These are phyloP conservation scores for Rhinichthys klamathensis DNA, from an alignment of 2,113 vertebrate species.

Conservation along the genomic window DNA sequence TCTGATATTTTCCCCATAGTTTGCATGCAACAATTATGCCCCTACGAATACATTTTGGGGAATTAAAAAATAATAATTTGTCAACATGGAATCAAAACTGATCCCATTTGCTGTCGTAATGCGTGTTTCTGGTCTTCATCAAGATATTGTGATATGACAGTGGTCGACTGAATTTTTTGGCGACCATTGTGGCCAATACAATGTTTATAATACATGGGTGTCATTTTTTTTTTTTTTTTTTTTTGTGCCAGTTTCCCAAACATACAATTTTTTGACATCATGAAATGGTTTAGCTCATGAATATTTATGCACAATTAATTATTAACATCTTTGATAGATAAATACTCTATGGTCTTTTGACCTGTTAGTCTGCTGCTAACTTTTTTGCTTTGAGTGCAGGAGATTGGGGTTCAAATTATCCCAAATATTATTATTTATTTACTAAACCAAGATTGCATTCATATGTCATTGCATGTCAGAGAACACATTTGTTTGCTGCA, in stretches of 20 bases:
- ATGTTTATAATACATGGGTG: neutral
- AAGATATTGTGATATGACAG: neutral
- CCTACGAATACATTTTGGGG: neutral
- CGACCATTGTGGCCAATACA: neutral
- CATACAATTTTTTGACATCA: neutral
- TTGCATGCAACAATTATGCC: neutral
- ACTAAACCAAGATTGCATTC: neutral
- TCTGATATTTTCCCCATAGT: neutral
- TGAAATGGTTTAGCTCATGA: neutral
- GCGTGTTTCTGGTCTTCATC: neutral
- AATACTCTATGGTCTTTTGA: neutral
- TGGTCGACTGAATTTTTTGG: neutral
- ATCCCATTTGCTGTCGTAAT: neutral
- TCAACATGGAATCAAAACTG: neutral
- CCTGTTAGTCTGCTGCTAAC: neutral
- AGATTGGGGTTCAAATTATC: neutral
- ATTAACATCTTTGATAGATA: neutral
- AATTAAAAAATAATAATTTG: neutral
- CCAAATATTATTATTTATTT: neutral
- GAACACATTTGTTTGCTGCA: neutral
- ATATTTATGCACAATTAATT: neutral
- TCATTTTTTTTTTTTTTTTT: too few relatives aligned
- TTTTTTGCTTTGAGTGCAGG: neutral
- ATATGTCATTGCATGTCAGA: neutral
- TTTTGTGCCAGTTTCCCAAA: neutral